These are phyloP conservation scores for Akabosia matsudoensis DNA, from an alignment of 1,140 invertebrate genomes.

Conservation along the genomic window DNA sequence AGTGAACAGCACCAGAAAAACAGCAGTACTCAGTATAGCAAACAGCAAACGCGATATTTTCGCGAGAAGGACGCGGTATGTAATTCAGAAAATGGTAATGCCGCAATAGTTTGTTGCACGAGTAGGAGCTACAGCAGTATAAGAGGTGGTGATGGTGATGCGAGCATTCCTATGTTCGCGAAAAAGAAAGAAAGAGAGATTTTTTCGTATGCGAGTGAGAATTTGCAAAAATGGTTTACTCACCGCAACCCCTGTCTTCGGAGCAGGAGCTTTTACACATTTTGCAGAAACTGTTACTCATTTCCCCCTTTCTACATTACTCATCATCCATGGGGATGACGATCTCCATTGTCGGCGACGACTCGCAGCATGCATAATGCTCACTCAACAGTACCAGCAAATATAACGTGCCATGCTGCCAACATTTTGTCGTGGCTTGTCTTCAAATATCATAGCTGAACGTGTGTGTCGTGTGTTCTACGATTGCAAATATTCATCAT, in stretches of 20 bases:
- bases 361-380: background rate
- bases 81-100: too few species aligned
- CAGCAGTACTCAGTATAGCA: too few species aligned
- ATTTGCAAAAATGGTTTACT: conserved; percentile 8
- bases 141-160: background rate
- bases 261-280: background rate
- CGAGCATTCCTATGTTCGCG: background rate
- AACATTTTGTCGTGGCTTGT: too few species aligned
- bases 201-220: background rate
- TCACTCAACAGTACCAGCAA: too few species aligned
- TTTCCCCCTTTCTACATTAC: background rate
- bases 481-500: too few species aligned
- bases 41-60: too few species aligned
- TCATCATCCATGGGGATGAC: background rate
- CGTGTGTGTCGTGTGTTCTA: too few species aligned
- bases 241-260: background rate
- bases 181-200: background rate
- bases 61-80: too few species aligned
- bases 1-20: too few species aligned
- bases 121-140: background rate
- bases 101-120: too few species aligned
- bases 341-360: background rate
- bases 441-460: too few species aligned
- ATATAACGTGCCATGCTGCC: too few species aligned
- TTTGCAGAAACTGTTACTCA: background rate